phyloP scores from a whole-genome alignment of 2,888 invertebrate genomes.

The Seladonia tumulorum region DNA sequence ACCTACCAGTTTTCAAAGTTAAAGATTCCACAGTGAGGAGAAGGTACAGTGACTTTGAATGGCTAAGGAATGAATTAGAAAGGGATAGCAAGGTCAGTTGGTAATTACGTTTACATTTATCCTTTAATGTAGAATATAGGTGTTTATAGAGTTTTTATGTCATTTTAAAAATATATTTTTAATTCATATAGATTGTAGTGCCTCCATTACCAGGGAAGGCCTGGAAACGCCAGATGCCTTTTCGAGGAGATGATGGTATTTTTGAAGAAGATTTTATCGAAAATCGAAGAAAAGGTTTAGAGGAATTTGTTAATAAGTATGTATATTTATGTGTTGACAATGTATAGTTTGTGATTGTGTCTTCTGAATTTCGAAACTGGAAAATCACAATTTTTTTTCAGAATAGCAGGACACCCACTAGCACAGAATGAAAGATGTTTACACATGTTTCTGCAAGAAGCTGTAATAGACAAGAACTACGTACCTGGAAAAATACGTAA shows the following conservation, averaged over 20 bases:
- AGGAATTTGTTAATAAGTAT: constrained; percentile 99
- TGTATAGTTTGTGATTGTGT: not conserved
- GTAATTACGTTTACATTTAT: not conserved
- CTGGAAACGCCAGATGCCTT: constrained; percentile 98
- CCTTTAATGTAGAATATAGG: not conserved
- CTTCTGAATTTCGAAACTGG: not conserved
- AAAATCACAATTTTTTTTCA: constrained; percentile 81
- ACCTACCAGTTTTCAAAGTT: constrained; percentile 99
- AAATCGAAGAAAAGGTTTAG: constrained; percentile 98
- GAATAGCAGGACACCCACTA: constrained; percentile 98
- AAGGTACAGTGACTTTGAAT: constrained; percentile 99
- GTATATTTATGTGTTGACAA: constrained; percentile 74
- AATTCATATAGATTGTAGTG: constrained; percentile 93
- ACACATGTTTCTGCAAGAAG: constrained; percentile 99
- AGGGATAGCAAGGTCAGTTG: constrained; percentile 96
- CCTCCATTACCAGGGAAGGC: constrained; percentile 99
- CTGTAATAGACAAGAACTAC: constrained; percentile 99
- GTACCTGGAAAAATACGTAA: constrained; percentile 99
- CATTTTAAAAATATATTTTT: not conserved
- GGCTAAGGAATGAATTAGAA: constrained; percentile 99
- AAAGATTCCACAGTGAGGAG: constrained; percentile 99
- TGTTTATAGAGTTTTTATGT: not conserved
- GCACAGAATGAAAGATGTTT: constrained; percentile 99
- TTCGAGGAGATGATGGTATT: constrained; percentile 99
- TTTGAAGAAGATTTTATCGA: constrained; percentile 99